A percentile compares a stretch with the other conserved stretches of the same genome.
Conservation (phyloP, 2,888 invertebrate genomes). For the Neuroscelio doddi region DNA sequence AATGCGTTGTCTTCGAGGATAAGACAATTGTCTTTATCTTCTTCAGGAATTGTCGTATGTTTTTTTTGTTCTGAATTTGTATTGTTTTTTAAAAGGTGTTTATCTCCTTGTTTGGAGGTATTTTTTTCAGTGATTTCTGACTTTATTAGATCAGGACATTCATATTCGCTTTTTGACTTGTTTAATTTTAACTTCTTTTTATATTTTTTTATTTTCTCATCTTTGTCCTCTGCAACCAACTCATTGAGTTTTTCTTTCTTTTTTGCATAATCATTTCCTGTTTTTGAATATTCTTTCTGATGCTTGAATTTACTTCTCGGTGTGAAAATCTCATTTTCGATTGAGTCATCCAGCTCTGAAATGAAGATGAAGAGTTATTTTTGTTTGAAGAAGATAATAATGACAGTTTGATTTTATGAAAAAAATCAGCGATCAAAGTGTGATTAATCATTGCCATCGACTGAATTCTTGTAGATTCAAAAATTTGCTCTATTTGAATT, state of each 20-base stretch:
- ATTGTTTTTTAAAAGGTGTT: no score
- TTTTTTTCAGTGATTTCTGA: no score
- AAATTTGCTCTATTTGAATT: conserved; percentile 28
- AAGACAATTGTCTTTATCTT: no score
- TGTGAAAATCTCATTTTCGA: conserved; percentile 51
- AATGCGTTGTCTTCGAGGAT: no score
- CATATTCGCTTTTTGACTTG: conserved; percentile 1
- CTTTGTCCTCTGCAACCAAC: background rate
- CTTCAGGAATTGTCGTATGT: no score
- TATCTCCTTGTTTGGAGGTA: no score
- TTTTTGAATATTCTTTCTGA: conserved; percentile 34
- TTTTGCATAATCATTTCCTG: conserved; percentile 7
- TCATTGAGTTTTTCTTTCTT: conserved; percentile 3
- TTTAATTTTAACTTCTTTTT: conserved; percentile 8
- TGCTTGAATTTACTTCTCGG: conserved; percentile 28
- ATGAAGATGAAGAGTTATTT: conserved; percentile 23
- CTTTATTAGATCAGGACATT: conserved; percentile 3
- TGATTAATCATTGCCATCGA: conserved; percentile 57
- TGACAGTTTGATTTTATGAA: conserved; percentile 4
- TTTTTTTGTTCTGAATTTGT: no score
- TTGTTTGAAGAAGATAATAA: conserved; percentile 15
- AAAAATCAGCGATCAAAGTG: conserved; percentile 70
- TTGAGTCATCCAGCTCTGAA: conserved; percentile 39
- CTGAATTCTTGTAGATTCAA: conserved; percentile 31
- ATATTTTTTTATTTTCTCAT: background rate